phyloP scores from a whole-genome alignment of 64 coral and sea anemone species.

The Orbicella faveolata region DNA sequence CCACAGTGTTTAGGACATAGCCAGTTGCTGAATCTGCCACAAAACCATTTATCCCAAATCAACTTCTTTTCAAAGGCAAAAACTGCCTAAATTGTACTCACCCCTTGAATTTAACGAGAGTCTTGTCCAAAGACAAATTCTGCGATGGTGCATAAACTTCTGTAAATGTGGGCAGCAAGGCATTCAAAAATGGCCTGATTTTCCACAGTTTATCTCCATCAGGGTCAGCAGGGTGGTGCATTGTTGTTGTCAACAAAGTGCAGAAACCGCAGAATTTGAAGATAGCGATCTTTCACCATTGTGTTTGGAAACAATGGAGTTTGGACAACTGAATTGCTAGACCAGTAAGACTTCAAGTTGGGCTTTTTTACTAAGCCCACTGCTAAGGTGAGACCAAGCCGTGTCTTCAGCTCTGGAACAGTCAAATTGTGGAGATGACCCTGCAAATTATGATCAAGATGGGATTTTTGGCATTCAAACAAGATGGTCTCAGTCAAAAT shows the following conservation, averaged over 20 bases:
- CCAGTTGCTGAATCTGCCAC: constrained; percentile 8
- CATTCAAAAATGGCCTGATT: constrained; percentile 8
- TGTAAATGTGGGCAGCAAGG: constrained; percentile 1
- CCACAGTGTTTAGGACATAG: constrained; percentile 28
- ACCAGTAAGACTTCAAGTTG: constrained; percentile 36
- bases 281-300: constrained; percentile 24
- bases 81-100: constrained; percentile 3
- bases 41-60: constrained; percentile 21
- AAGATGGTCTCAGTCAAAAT: constrained; percentile 25
- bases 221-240: constrained; percentile 22
- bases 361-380: constrained; percentile 14
- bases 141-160: constrained; percentile 24
- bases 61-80: constrained; percentile 34
- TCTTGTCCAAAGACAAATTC: constrained; percentile 18
- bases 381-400: constrained; percentile 23
- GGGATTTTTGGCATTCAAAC: constrained; percentile 33
- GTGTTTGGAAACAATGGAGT: constrained; percentile 25
- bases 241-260: constrained; percentile 44
- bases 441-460: constrained; percentile 3
- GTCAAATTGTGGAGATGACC: constrained; percentile 28
- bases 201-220: constrained; percentile 26
- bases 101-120: neutral
- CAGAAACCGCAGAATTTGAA: constrained; percentile 31
- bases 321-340: neutral
- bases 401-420: constrained; percentile 11